Conservation (phyloP, 1,140 invertebrate species). For the fruit fly (Drosophila melanogaster) region DNA sequence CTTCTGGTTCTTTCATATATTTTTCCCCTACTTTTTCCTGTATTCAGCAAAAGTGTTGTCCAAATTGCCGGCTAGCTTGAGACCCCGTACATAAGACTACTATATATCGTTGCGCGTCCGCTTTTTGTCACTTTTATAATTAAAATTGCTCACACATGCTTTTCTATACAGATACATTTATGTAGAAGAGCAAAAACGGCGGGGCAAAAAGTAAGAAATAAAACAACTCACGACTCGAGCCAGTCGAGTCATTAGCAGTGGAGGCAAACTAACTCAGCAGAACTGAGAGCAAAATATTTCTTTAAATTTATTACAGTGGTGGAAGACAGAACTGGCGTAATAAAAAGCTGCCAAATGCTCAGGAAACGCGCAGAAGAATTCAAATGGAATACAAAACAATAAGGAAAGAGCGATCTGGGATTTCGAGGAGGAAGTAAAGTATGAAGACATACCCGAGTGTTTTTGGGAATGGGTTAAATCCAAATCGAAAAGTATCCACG, state of each 20-base stretch:
- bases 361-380: conserved; percentile 32
- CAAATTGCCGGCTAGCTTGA: conserved; percentile 47
- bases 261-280: conserved; percentile 31
- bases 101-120: conserved; percentile 25
- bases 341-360: conserved; percentile 50
- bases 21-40: conserved; percentile 10
- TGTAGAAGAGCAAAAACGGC: conserved; percentile 26
- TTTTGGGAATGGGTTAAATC: conserved; percentile 37
- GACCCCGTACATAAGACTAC: conserved; percentile 24
- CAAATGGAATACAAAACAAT: conserved; percentile 2
- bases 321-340: conserved; percentile 30
- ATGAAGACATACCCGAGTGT: conserved; percentile 52
- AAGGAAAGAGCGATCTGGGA: conserved; percentile 14
- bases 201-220: conserved; percentile 12
- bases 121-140: conserved; percentile 79
- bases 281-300: conserved; percentile 27
- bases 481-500: conserved; percentile 13
- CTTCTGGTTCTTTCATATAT: conserved; percentile 20
- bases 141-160: conserved; percentile 67
- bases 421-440: conserved; percentile 2
- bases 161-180: conserved; percentile 23
- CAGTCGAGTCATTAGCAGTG: conserved; percentile 52
- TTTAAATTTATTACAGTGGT: conserved; percentile 27
- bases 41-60: conserved; percentile 42
- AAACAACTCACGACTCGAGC: conserved; percentile 42